Percentiles rank a stretch among this genome's conserved stretches.
Conservation (phyloP, 2,888 invertebrate genomes). For the Polylopha cassiicola region DNA sequence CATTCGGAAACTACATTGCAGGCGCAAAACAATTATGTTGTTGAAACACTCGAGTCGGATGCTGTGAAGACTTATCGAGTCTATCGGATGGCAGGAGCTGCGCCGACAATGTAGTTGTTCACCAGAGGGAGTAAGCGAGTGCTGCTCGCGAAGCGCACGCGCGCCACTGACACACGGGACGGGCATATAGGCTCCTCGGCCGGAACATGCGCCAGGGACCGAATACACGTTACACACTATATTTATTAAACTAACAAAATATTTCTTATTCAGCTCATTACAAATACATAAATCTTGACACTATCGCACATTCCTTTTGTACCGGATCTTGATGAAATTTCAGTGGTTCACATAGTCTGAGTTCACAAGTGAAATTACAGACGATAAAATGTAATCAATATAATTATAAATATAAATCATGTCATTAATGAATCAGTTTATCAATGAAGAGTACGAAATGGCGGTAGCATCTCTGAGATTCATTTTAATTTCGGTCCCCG, state of each 20-base stretch:
- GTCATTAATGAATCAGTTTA: no score
- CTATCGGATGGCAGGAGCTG: conserved; percentile 30
- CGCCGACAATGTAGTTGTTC: conserved; percentile 59
- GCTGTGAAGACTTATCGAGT: conserved; percentile 19
- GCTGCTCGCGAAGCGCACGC: conserved; percentile 70
- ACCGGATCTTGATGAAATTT: conserved; percentile 10
- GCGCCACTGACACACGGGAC: conserved; percentile 57
- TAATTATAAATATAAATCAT: no score
- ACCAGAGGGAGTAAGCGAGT: conserved; percentile 67
- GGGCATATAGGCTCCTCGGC: conserved; percentile 49
- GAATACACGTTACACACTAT: conserved; percentile 34
- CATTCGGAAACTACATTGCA: conserved; percentile 53
- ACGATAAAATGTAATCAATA: no score
- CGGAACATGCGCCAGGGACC: conserved; percentile 52
- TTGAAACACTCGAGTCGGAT: conserved; percentile 12
- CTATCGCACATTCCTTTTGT: background rate
- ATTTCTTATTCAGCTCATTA: no score
- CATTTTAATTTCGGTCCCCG: conserved; percentile 55
- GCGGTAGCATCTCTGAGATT: conserved; percentile 1
- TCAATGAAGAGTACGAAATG: no score
- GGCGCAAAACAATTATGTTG: conserved; percentile 38
- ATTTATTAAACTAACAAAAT: background rate
- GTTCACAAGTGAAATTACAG: no score
- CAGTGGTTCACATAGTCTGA: no score
- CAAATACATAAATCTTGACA: conserved; percentile 1